phyloP scores from a whole-genome alignment of 2,797 vertebrate genomes.

The Dallia pectoralis region DNA sequence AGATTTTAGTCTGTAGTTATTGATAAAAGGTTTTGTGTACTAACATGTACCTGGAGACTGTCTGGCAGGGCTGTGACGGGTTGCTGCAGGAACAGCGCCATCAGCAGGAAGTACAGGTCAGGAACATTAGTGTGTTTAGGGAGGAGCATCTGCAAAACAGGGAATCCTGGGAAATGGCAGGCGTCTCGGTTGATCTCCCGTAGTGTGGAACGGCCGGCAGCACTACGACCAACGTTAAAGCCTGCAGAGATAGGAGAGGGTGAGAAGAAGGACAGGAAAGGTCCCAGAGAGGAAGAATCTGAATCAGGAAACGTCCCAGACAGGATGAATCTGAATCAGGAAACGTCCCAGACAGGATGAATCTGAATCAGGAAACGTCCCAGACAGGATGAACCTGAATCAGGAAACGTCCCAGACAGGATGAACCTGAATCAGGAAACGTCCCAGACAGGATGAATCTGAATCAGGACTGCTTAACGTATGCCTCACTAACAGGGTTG shows the following conservation, averaged over 20 bases:
- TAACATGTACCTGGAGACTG: slow-evolving; percentile 97
- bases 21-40: slow-evolving; percentile 55
- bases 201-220: slow-evolving; percentile 88
- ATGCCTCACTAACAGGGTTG: too few species aligned
- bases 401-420: background rate
- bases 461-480: too few species aligned
- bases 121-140: slow-evolving; percentile 98
- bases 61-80: slow-evolving; percentile 95
- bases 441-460: too few species aligned
- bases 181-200: slow-evolving; percentile 97
- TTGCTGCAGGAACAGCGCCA: slow-evolving; percentile 98
- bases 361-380: too few species aligned
- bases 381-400: too few species aligned
- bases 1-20: slow-evolving; percentile 8
- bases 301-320: background rate
- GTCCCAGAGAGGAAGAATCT: background rate
- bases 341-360: too few species aligned
- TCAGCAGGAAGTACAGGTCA: slow-evolving; percentile 96
- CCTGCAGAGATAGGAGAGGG: slow-evolving; percentile 64
- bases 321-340: too few species aligned
- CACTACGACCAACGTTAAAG: slow-evolving; percentile 94
- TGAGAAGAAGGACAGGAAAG: background rate
- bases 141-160: slow-evolving; percentile 90
- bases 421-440: too few species aligned
- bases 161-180: slow-evolving; percentile 95